Conservation (phyloP, 2,797 vertebrate genomes). For the Tauraco hartlaubi region DNA sequence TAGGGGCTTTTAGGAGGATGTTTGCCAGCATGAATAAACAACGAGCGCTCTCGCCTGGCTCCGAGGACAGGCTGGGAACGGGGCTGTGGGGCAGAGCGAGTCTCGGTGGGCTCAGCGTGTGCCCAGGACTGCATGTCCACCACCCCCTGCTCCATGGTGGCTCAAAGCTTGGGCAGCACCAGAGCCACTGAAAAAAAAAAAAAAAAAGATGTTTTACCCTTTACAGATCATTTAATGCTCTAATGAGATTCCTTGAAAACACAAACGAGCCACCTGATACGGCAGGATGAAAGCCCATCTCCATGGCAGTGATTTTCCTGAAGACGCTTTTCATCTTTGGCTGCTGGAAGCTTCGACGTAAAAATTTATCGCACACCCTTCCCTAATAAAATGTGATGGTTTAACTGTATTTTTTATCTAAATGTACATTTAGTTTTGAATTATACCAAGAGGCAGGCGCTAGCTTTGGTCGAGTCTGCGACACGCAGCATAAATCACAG, state of each 20-base stretch:
- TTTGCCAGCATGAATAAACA: neutral
- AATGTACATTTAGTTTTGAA: constrained; percentile 60
- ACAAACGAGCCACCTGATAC: neutral
- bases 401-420: constrained; percentile 65
- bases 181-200: neutral
- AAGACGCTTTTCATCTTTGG: constrained; percentile 29
- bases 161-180: neutral
- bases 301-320: constrained; percentile 28
- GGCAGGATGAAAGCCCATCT: neutral
- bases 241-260: constrained; percentile 38
- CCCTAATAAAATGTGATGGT: constrained; percentile 54
- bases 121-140: fast-evolving
- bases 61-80: neutral
- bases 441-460: constrained; percentile 23
- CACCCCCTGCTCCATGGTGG: fast-evolving
- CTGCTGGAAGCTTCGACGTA: constrained; percentile 38
- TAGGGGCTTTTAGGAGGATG: neutral
- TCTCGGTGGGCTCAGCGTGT: neutral
- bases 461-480: neutral
- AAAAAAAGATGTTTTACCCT: constrained; percentile 4
- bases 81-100: neutral
- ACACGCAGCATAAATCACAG: neutral
- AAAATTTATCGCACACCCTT: constrained; percentile 42
- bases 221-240: constrained; percentile 61
- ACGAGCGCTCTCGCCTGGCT: fast-evolving